Evolutionary conservation across 2,113 vertebrate species (phyloP).

Genomic region (Callipepla californica): DNA sequence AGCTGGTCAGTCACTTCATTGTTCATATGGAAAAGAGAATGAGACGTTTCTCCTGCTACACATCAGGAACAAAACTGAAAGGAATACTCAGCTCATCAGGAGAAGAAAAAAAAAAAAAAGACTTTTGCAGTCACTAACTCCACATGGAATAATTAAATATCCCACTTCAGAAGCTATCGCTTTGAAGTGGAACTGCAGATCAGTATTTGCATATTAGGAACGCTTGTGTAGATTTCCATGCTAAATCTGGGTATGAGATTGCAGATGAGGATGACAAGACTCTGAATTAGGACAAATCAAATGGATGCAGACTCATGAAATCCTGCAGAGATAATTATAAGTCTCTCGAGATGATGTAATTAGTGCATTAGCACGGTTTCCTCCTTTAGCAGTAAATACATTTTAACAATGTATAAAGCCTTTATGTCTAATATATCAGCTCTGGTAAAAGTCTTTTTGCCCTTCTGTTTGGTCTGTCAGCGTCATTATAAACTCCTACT

Average conservation of each 20-base stretch:
- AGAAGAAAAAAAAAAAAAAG: neutral
- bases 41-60: neutral
- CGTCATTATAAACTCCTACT: neutral
- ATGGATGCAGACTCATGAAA: constrained; percentile 35
- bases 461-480: neutral
- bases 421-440: neutral
- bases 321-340: constrained; percentile 61
- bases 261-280: constrained; percentile 41
- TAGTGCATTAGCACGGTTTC: constrained; percentile 36
- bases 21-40: neutral
- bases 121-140: constrained; percentile 51
- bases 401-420: neutral
- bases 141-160: constrained; percentile 58
- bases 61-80: neutral
- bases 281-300: constrained; percentile 63
- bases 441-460: neutral
- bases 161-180: constrained; percentile 46
- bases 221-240: neutral
- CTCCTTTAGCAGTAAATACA: constrained; percentile 37
- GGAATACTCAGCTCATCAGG: neutral
- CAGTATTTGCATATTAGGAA: constrained; percentile 52
- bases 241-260: constrained; percentile 50
- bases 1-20: constrained; percentile 5
- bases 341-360: constrained; percentile 45
- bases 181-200: constrained; percentile 66